Evolutionary conservation across 2,888 invertebrate species (phyloP).

Genomic region (Coleophora deauratella): DNA sequence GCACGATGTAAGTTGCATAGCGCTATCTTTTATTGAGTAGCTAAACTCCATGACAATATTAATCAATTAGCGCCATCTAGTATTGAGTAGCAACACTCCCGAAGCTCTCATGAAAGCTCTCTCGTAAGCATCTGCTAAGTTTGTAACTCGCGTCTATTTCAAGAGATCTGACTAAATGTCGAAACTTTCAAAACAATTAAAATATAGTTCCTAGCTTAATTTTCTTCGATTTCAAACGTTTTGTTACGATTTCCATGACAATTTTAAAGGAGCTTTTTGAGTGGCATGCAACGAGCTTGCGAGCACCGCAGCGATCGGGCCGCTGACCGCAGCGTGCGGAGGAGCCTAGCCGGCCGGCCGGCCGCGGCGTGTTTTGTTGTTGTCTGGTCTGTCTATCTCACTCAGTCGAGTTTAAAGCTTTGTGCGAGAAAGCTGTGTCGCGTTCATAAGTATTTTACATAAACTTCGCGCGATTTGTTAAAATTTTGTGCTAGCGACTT

Average conservation of each 20-base stretch:
- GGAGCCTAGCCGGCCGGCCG: constrained; percentile 27
- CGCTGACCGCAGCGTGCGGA: constrained; percentile 2
- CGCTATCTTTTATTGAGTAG: constrained; percentile 36
- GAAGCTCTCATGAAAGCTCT: too few relatives aligned
- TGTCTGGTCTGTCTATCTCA: constrained; percentile 5
- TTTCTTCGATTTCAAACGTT: constrained; percentile 8
- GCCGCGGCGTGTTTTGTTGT: too few relatives aligned
- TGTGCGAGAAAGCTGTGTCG: constrained; percentile 9
- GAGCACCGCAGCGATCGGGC: too few relatives aligned
- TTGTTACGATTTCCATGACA: constrained; percentile 2
- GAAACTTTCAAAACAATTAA: too few relatives aligned
- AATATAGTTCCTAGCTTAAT: constrained; percentile 10
- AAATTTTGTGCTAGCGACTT: too few relatives aligned
- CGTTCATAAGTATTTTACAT: background rate
- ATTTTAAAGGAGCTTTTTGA: background rate
- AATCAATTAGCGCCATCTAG: too few relatives aligned
- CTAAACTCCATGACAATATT: too few relatives aligned
- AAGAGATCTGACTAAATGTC: too few relatives aligned
- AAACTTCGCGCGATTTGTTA: too few relatives aligned
- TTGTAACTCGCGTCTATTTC: too few relatives aligned
- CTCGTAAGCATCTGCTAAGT: too few relatives aligned
- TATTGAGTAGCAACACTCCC: too few relatives aligned
- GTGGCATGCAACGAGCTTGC: constrained; percentile 2
- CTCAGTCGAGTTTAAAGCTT: constrained; percentile 22
- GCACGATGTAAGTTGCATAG: background rate